phyloP scores from a whole-genome alignment of 2,888 invertebrate genomes.

The Cantharis flavilabris region DNA sequence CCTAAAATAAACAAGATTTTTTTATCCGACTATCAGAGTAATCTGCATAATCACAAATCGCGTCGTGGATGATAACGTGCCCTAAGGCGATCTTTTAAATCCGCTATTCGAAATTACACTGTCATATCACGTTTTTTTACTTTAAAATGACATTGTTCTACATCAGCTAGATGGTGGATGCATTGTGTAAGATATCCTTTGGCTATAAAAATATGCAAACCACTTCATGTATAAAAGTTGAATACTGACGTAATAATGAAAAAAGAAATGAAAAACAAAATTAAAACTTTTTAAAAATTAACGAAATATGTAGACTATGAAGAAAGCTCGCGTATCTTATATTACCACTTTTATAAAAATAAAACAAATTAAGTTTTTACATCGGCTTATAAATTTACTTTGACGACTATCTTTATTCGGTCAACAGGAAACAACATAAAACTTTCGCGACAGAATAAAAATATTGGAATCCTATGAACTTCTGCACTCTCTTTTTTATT shows the following conservation, averaged over 20 bases:
- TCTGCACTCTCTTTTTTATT: background rate
- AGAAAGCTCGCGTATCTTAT: background rate
- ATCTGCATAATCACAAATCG: slow-evolving; percentile 35
- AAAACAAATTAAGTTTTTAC: background rate
- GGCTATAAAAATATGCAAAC: slow-evolving; percentile 33
- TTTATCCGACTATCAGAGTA: slow-evolving; percentile 30
- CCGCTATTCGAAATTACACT: slow-evolving; percentile 30
- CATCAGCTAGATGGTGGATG: slow-evolving; percentile 15
- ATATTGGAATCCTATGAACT: background rate
- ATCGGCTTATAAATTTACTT: background rate
- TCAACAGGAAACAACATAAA: background rate
- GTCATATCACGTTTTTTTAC: slow-evolving; percentile 25
- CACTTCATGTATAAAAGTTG: slow-evolving; percentile 18
- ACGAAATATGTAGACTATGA: background rate
- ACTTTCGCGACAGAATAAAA: background rate
- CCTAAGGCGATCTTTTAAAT: slow-evolving; percentile 35
- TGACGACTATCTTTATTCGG: background rate
- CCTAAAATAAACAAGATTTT: slow-evolving; percentile 33
- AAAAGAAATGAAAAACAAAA: background rate
- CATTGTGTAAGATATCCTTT: slow-evolving; percentile 29
- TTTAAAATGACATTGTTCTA: slow-evolving; percentile 22
- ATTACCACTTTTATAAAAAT: background rate
- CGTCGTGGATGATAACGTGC: slow-evolving; percentile 33
- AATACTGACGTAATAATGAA: background rate
- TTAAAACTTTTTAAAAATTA: background rate